Base-by-base conservation (phyloP, 2,113 vertebrate genomes). In the Dissostichus mawsoni region DNA sequence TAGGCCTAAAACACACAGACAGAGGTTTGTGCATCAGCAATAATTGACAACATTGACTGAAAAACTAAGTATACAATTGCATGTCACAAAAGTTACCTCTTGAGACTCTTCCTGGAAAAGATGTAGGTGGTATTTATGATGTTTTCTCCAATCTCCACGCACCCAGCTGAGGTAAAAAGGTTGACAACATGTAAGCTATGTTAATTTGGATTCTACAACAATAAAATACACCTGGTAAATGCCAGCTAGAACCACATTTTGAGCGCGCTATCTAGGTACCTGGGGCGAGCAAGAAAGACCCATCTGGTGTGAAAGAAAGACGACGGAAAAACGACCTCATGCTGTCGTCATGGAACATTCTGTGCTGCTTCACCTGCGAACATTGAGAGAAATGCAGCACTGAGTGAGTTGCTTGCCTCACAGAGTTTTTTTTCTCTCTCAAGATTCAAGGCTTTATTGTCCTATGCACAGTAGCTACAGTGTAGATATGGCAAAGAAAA, bases 291-390 rank as follows among this genome's bases (percentile, higher is more conserved):
- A 99, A 95, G 57, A 98, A 96, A 45, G 97, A 98, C 0, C 98
- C 98, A 5, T 99, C 98, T 1, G 98, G 95, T 33, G 97, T 99
- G 84, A 99, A 99, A 17, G 96, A 96, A 23, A 99, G 96, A 56
- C 98, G 95, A 5, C 98, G 96, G 78, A 99, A 99, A 76, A 99
- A 99, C 0, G 98, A 99, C 81, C 98, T 96, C 98, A 99, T 98
- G 79, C 98, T 96, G 94, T 99, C 98, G 2, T 99, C 98, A 0
- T 99, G 97, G 62, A 98, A 99, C 95, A 99, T 98, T 83, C 97
- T 94, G 80, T 96, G 97, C 69, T 95, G 97, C 90, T 97, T 96
- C 0, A 71, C 94, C 98, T 99, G 86, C 8, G 80, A 51, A 80
- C 1, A 45, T 5, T 55, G n/a, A 79, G n/a, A 55, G 0, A 69